Base-by-base conservation (phyloP, 2,888 invertebrate genomes). In the Troilus luridus region DNA sequence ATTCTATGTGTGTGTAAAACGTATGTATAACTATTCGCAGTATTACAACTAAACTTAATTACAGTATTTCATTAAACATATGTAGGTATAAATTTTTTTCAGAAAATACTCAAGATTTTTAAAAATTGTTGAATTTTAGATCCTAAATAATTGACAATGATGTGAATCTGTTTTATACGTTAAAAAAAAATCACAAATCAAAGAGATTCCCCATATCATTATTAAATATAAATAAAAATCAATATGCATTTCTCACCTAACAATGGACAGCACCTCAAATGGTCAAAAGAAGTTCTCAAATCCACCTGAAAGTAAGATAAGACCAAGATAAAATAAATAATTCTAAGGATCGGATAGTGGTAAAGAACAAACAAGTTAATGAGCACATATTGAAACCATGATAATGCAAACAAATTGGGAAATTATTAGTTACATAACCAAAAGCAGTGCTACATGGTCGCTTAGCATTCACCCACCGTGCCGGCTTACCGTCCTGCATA, bases 341-440 rank as follows among this genome's bases (percentile, higher is more conserved):
- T 77, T 77, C 27, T 41, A 41, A 17, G 72, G 17, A 77, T 77
- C 27, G 17, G 6, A 41, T 41, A 41, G 41, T 41, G 41, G 1
- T 41, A 77, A 77, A 9, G 64, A 67, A 77, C 27, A 77, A 77
- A 77, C 41, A 77, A 19, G 17, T 27, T 77, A 77, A 77, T 77
- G 72, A 77, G 72, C 27, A 77, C 72, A 77, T 77, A 77, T 77
- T 77, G 72, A 77, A 41, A 77, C 72, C 72, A 77, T 17, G 41
- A 77, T 41, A 77, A 77, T 77, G 72, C 27, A 77, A 77, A 41
- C 19, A 77, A 77, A 77, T 77, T 77, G 41, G 27, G 41, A 17
- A 77, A 67, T 67, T 67, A 27, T 27, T 24, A 27, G 72, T 77
- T 77, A 41, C 6, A 19, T 77, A 77, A 64, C 62, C 8, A 21